A percentile compares a stretch with the other conserved stretches of the same genome.
Conservation (phyloP, 2,797 vertebrate genomes). For the Urophycis tenuis region DNA sequence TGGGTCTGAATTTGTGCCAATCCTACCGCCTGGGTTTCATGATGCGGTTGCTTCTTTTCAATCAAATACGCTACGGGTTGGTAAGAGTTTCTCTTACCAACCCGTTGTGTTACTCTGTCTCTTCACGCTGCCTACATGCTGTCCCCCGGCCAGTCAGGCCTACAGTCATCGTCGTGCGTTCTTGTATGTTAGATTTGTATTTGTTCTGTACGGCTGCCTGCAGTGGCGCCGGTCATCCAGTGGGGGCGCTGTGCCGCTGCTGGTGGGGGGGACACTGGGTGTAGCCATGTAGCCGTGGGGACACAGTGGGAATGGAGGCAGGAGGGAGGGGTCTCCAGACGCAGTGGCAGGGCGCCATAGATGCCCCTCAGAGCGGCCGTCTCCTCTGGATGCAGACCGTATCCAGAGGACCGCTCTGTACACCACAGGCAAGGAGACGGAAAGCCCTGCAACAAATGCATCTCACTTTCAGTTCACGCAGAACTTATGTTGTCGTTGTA, state of each 20-base stretch:
- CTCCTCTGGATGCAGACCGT: not conserved
- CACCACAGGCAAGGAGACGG: not conserved
- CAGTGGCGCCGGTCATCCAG: not conserved
- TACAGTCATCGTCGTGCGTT: too few species aligned
- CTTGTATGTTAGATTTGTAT: too few species aligned
- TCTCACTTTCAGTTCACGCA: not conserved
- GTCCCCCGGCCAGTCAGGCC: not conserved
- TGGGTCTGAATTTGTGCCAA: too few species aligned
- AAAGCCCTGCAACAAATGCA: not conserved
- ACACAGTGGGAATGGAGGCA: too few species aligned
- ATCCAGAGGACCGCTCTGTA: not conserved
- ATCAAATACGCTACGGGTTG: not conserved
- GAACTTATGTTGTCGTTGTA: not conserved
- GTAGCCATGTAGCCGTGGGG: too few species aligned
- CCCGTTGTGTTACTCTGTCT: too few species aligned
- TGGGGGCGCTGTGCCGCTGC: not conserved
- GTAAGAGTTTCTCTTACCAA: not conserved
- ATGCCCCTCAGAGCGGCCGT: too few species aligned
- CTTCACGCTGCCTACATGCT: not conserved
- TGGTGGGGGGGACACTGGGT: not conserved
- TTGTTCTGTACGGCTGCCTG: not conserved
- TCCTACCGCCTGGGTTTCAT: too few species aligned
- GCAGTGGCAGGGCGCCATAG: not conserved
- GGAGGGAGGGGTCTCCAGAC: not conserved
- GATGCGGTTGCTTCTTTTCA: not conserved